A percentile compares a stretch with the other conserved stretches of the same genome.
phyloP scores from a whole-genome alignment of 2,888 invertebrate genomes.

The Candidula unifasciata region DNA sequence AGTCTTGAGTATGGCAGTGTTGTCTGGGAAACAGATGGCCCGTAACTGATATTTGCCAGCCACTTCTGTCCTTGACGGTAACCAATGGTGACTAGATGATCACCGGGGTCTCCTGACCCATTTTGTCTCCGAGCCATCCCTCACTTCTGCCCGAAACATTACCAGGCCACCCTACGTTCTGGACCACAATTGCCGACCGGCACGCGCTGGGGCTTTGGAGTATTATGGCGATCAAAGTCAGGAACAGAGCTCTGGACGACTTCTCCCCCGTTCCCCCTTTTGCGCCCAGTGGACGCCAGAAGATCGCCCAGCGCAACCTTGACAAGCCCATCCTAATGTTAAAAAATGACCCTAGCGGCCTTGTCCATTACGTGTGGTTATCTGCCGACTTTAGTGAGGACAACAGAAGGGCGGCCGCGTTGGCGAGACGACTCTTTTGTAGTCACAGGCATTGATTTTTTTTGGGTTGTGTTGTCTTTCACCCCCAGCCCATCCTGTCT shows the following conservation, averaged over 20 bases:
- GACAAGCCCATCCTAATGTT: constrained; percentile 20
- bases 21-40: too few species aligned
- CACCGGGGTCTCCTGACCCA: constrained; percentile 21
- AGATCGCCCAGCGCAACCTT: constrained; percentile 1
- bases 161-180: neutral
- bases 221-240: neutral
- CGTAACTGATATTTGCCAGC: too few species aligned
- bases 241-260: neutral
- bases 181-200: constrained; percentile 16
- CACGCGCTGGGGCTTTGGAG: neutral
- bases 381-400: neutral
- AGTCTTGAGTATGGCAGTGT: too few species aligned
- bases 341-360: constrained; percentile 23
- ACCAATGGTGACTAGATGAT: constrained; percentile 1
- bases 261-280: neutral
- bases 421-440: too few species aligned
- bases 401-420: too few species aligned
- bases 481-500: too few species aligned
- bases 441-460: too few species aligned
- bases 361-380: constrained; percentile 34
- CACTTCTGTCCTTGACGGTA: neutral
- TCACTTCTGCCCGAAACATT: neutral
- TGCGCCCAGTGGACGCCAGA: neutral
- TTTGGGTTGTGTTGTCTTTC: too few species aligned
- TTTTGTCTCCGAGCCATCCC: neutral